Evolutionary conservation across 2,113 vertebrate species (phyloP).

Genomic region (Circaetus gallicus): DNA sequence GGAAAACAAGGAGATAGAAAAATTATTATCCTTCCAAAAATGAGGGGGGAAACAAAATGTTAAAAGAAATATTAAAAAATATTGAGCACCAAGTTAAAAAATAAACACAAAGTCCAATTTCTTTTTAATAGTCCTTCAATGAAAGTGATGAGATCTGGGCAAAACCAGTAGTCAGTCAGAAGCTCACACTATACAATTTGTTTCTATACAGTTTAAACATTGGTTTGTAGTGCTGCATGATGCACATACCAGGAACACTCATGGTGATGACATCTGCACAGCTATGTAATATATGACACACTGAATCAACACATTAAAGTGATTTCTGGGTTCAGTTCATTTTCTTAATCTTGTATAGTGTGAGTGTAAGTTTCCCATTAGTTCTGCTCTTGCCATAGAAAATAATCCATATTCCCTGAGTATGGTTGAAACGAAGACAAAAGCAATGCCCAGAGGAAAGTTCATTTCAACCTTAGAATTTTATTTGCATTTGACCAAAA

Average conservation of each 20-base stretch:
- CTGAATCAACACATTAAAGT: not conserved
- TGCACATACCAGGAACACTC: not conserved
- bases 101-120: not conserved
- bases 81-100: not conserved
- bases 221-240: not conserved
- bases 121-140: not conserved
- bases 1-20: not conserved
- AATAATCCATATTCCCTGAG: not conserved
- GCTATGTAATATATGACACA: not conserved
- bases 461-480: not conserved
- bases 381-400: not conserved
- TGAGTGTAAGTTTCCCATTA: not conserved
- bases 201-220: not conserved
- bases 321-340: not conserved
- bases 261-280: not conserved
- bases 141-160: not conserved
- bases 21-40: not conserved
- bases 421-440: not conserved
- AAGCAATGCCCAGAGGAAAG: not conserved
- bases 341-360: not conserved
- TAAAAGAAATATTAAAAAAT: not conserved
- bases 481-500: not conserved
- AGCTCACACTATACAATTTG: not conserved
- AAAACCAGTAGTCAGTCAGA: not conserved
- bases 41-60: fast-evolving